A percentile compares a stretch with the other conserved stretches of the same genome.
phyloP scores from a whole-genome alignment of 2,113 vertebrate species.

The Lepus americanus region DNA sequence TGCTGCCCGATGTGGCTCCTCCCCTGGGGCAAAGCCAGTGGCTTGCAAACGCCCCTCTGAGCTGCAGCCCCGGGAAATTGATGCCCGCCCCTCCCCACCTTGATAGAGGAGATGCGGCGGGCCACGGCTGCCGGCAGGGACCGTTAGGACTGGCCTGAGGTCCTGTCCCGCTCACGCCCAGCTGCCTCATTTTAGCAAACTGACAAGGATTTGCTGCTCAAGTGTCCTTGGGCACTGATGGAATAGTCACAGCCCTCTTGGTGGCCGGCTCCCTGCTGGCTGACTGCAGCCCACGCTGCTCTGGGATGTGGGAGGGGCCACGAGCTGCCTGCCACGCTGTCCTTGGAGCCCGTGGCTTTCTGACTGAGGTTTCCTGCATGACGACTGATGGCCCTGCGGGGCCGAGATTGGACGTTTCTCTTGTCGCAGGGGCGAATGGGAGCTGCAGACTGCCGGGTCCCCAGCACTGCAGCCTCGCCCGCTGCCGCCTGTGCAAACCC shows the following conservation, averaged over 20 bases:
- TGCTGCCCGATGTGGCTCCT: neutral
- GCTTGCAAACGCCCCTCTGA: neutral
- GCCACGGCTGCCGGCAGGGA: neutral
- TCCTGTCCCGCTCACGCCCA: neutral
- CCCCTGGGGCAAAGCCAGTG: rapidly evolving
- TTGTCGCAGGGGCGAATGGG: neutral
- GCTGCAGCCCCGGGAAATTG: neutral
- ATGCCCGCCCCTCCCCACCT: too few species aligned
- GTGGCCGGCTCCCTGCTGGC: neutral
- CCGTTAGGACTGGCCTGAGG: rapidly evolving
- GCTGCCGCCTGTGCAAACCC: rapidly evolving
- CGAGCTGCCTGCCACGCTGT: neutral
- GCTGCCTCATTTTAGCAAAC: neutral
- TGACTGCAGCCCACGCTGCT: neutral
- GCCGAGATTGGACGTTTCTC: neutral
- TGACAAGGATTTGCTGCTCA: neutral
- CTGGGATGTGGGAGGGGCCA: neutral
- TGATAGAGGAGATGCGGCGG: too few species aligned
- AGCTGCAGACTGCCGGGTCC: neutral
- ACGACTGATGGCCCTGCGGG: neutral
- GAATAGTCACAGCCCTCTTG: neutral
- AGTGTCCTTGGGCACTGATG: neutral
- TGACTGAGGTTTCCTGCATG: neutral
- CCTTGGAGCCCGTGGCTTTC: neutral
- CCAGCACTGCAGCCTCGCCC: rapidly evolving